Conservation (phyloP, 2,888 invertebrate genomes). For the Andrena hattorfiana region DNA sequence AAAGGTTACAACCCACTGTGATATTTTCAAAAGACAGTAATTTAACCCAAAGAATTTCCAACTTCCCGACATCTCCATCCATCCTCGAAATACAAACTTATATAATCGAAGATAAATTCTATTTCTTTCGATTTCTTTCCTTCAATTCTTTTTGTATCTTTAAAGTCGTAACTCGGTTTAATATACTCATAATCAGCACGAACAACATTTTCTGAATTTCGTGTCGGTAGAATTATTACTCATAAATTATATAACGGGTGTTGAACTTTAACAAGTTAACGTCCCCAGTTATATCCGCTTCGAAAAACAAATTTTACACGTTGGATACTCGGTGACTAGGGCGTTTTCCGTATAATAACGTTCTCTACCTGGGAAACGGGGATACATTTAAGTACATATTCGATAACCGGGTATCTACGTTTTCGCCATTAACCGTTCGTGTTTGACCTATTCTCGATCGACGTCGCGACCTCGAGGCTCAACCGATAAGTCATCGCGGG, state of each 20-base stretch:
- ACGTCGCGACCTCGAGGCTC: conserved; percentile 74
- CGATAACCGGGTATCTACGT: conserved; percentile 12
- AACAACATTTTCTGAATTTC: too few relatives aligned
- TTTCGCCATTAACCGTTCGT: conserved; percentile 50
- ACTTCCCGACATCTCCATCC: neutral
- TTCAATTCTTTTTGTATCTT: neutral
- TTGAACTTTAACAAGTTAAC: neutral
- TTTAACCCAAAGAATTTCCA: conserved; percentile 8
- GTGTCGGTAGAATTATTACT: neutral
- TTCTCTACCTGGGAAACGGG: neutral
- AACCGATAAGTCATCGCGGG: conserved; percentile 75
- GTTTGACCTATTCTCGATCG: conserved; percentile 69
- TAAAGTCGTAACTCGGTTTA: neutral
- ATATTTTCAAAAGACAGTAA: conserved; percentile 35
- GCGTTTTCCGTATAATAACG: neutral
- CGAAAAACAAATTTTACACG: neutral
- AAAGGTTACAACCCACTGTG: conserved; percentile 65
- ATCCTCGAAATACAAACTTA: too few relatives aligned
- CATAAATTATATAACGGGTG: neutral
- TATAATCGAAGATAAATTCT: too few relatives aligned
- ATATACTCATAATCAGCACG: too few relatives aligned
- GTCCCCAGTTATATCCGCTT: neutral
- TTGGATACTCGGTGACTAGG: neutral
- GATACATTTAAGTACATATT: neutral
- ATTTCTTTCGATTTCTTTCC: too few relatives aligned